Percentiles rank a stretch among this genome's conserved stretches.
phyloP scores from a whole-genome alignment of 2,888 invertebrate genomes.

The Micropterix aruncella region DNA sequence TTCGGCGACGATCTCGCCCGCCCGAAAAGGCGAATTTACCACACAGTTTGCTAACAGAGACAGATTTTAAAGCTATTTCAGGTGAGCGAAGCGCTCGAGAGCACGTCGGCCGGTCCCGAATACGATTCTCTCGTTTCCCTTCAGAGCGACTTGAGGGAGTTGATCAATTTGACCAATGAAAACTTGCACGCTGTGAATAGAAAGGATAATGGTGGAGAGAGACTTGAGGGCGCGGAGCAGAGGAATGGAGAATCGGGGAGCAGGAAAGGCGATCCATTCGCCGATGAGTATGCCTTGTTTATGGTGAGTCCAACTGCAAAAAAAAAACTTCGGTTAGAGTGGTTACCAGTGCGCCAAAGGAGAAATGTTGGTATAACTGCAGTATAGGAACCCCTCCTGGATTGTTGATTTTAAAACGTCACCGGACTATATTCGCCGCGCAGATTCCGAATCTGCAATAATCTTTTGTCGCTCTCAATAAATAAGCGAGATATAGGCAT shows the following conservation, averaged over 20 bases:
- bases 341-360: no score
- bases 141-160: conserved; percentile 48
- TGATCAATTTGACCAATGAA: conserved; percentile 54
- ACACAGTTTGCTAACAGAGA: background rate
- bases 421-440: no score
- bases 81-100: conserved; percentile 43
- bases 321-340: no score
- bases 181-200: conserved; percentile 26
- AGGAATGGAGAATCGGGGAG: background rate
- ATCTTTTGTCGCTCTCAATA: no score
- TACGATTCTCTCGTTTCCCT: conserved; percentile 43
- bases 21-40: background rate
- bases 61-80: conserved; percentile 37
- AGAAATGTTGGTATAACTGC: no score
- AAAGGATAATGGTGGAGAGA: conserved; percentile 12
- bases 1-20: conserved; percentile 3
- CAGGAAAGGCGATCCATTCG: conserved; percentile 26
- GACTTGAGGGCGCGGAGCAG: conserved; percentile 11
- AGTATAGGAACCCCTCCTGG: no score
- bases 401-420: no score
- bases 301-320: conserved; percentile 49
- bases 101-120: conserved; percentile 29
- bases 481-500: no score
- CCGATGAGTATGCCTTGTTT: conserved; percentile 51
- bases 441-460: no score